Conservation (phyloP, 2,797 vertebrate genomes). For the Takifugu ocellatus region DNA sequence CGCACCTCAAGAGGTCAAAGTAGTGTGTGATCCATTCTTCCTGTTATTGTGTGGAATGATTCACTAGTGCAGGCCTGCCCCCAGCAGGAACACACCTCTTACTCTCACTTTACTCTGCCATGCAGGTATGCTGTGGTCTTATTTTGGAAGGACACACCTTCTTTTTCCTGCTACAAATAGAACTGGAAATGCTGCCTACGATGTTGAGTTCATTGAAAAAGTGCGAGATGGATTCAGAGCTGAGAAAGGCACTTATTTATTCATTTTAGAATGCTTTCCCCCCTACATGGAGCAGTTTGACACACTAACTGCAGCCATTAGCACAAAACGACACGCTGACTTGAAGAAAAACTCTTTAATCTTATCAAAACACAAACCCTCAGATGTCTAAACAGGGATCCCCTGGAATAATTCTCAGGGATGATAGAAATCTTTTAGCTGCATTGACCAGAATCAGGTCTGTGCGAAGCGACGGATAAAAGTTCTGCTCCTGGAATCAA, state of each 20-base stretch:
- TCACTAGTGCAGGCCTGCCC: slow-evolving; percentile 36
- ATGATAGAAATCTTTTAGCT: background rate
- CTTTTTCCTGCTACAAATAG: slow-evolving; percentile 15
- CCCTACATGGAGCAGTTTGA: background rate
- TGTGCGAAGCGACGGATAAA: background rate
- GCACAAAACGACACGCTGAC: background rate
- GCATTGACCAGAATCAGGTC: background rate
- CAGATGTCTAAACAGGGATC: background rate
- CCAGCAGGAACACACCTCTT: slow-evolving; percentile 17
- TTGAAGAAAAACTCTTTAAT: background rate
- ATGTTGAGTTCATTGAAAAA: background rate
- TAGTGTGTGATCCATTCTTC: slow-evolving; percentile 16
- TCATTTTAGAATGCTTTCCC: no score
- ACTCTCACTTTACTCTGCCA: background rate
- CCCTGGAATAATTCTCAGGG: background rate
- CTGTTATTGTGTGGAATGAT: slow-evolving; percentile 14
- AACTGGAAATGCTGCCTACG: slow-evolving; percentile 42
- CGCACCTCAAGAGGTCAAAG: slow-evolving; percentile 11
- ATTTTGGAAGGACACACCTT: slow-evolving; percentile 38
- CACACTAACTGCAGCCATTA: background rate
- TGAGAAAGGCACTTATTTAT: background rate
- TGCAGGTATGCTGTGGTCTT: slow-evolving; percentile 13
- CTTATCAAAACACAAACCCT: background rate
- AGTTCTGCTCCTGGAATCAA: background rate
- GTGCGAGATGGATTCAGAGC: background rate